phyloP scores from a whole-genome alignment of 2,113 vertebrate genomes.

The Burhinus bistriatus region DNA sequence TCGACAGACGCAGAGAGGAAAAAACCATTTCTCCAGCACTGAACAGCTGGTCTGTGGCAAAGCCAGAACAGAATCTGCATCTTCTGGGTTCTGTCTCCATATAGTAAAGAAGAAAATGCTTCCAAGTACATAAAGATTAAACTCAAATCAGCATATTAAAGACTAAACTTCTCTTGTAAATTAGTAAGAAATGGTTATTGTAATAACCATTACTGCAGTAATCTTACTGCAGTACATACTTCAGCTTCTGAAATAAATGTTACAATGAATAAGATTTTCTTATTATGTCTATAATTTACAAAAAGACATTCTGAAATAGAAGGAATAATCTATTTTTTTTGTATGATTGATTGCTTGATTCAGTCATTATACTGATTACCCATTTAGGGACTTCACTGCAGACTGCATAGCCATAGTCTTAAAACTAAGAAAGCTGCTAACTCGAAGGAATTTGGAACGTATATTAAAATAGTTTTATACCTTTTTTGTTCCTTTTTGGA shows the following conservation, averaged over 20 bases:
- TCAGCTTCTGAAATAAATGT: no score
- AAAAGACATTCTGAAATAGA: no score
- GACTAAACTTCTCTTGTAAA: neutral
- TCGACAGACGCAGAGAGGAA: neutral
- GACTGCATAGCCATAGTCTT: neutral
- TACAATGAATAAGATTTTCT: neutral
- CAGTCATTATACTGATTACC: no score
- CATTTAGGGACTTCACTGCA: neutral
- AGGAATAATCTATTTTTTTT: no score
- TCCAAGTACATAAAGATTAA: neutral
- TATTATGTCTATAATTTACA: neutral
- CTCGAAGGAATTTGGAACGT: neutral
- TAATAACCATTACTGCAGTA: no score
- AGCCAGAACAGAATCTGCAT: neutral
- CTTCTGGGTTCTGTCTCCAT: neutral
- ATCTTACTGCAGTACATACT: no score
- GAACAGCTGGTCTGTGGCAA: neutral
- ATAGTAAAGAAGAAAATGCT: neutral
- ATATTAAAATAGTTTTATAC: conserved; percentile 36
- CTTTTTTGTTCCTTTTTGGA: conserved; percentile 62
- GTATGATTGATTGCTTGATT: no score
- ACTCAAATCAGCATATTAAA: neutral
- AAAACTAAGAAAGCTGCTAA: neutral
- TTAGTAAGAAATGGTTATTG: neutral
- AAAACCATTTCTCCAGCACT: neutral